Base-by-base conservation (phyloP, 2,888 invertebrate genomes). In the Stenotaenia linearis region DNA sequence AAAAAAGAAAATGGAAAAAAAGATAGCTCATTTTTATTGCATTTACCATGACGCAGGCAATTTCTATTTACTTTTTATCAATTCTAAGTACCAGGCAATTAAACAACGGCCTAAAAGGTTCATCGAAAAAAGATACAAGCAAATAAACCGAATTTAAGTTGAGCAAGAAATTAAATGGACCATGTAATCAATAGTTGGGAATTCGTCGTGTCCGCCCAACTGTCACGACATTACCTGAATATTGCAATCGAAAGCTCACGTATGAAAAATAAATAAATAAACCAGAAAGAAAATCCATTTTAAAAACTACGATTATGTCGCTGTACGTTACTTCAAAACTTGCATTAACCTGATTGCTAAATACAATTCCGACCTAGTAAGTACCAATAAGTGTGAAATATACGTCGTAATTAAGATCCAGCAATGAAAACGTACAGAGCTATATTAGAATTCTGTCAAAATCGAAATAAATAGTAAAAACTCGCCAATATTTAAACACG, bases 131-230 rank as follows among this genome's bases (percentile, higher is more conserved):
- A 61, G 61, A 61, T 61, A 61, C 61, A 21, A 61, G 61, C 61
- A 61, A 61, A 61, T 61, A 61, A 61, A 61, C 61, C 61, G 23
- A 61, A 61, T 25, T 25, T 25, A 61, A 61, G 61, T 61, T 61
- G 61, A 61, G 25, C 61, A 61, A 61, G 61, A 61, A 61, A 61
- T 61, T 61, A 61, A 61, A 61, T 61, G 61, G 61, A 61, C 61
- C 61, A 61, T 61, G 61, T 61, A 23, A 61, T 61, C 61, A 61
- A 61, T 61, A 61, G 61, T 61, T 61, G 61, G 61, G 61, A 61
- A 61, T 61, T 61, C 61, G 61, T 61, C 61, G 61, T 61, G 61
- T 61, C 61, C 61, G 61, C 61, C 61, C 61, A 61, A 61, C 61
- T 61, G 61, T 61, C 61, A 61, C 61, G 61, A 61, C 61, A 61